Evolutionary conservation across 1,140 invertebrate genomes (phyloP), one percentile per base, ranked within the genome.

Genomic region (Cydia pomonella): DNA sequence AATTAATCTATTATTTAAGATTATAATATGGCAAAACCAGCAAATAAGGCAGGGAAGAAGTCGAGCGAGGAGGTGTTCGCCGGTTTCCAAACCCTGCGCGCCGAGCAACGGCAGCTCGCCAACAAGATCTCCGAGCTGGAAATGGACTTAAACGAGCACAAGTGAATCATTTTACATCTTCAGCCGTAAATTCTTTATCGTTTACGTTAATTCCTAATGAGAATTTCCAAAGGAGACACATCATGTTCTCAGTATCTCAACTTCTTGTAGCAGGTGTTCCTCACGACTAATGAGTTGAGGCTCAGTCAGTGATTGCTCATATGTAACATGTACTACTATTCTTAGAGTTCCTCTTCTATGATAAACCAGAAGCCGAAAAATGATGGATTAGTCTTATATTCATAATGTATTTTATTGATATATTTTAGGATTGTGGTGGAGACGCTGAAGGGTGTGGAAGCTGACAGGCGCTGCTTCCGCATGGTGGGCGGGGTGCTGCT

Each of bases 401-500:
- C 10, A 41, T 10, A 13, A 1, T 41, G 38, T 41, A 41, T 12
- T 41, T 5, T 41, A 13, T 44, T 44, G 0, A 44, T 16, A 2
- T 10, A 12, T 23, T 64, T 29, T 92, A 99, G 98, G 92, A 96
- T 99, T 85, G 98, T 99, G 9, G 97, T 99, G 82, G 98, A 99
- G 81, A 98, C 98, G 29, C 92, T 99, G 62, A 96, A 98, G 93
- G 96, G 96, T 73, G 96, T 98, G 3, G 96, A 98, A 82, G 95
- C 94, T 23, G 95, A 96, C 64, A 95, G 98, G 82, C 98, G 98
- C 91, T 99, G 98, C 91, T 99, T 97, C 87, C 95, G 98, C 84
- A 96, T 99, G 94, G 96, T 99, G 78, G 98, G 98, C 44, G 98
- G 98, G 16, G 96, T 99, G 66, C 93, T 99, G 59, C 98, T 98